Conservation (phyloP, 2,113 vertebrate species). For the Crotalus horridus region DNA sequence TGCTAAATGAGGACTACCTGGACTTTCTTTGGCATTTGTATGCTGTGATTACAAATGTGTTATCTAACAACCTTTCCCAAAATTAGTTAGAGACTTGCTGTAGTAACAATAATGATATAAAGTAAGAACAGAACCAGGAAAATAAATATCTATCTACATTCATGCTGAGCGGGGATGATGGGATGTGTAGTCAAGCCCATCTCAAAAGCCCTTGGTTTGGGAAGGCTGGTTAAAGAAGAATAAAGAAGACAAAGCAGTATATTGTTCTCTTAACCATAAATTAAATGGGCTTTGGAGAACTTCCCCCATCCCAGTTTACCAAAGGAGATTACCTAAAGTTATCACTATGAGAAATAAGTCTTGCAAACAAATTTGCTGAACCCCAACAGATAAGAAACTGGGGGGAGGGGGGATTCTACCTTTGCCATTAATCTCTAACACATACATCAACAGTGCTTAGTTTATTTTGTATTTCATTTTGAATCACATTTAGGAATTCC, state of each 20-base stretch:
- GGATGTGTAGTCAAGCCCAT: not conserved
- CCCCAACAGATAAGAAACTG: not conserved
- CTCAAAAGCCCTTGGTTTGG: not conserved
- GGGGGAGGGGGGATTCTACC: not conserved
- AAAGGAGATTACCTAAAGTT: not conserved
- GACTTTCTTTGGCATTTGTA: not conserved
- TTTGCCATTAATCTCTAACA: not conserved
- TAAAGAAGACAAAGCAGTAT: not conserved
- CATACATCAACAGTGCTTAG: not conserved
- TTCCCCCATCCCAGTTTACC: not conserved
- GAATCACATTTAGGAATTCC: not conserved
- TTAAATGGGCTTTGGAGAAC: not conserved
- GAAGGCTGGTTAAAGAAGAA: not conserved
- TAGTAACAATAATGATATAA: not conserved
- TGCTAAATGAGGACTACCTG: not conserved
- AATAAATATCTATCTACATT: not conserved
- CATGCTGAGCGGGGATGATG: not conserved
- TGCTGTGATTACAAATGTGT: no score
- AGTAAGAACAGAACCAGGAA: not conserved
- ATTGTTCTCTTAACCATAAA: not conserved
- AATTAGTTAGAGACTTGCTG: not conserved
- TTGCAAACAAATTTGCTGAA: not conserved
- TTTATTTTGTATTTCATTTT: not conserved
- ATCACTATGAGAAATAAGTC: not conserved
- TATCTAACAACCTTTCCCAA: not conserved